Conservation (phyloP, 1,140 invertebrate species). For the Camponotus vicinus region DNA sequence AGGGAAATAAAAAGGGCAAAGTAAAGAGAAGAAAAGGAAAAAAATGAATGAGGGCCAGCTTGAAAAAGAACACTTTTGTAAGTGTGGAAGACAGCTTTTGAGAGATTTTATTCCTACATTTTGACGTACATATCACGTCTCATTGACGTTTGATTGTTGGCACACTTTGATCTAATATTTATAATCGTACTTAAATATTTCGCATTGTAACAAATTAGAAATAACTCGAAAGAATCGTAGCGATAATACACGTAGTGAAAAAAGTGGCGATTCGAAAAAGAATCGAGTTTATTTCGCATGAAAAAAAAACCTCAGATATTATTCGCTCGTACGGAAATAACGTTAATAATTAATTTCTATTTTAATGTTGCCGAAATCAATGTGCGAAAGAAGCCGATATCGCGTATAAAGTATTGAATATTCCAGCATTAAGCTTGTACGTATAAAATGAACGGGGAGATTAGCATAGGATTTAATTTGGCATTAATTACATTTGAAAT, state of each 20-base stretch:
- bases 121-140: not conserved
- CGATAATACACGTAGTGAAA: not conserved
- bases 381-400: conserved; percentile 26
- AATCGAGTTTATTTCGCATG: not conserved
- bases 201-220: not conserved
- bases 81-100: conserved; percentile 38
- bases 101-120: not conserved
- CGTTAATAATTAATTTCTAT: conserved; percentile 30
- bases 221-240: not conserved
- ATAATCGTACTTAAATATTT: not conserved
- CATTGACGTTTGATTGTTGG: not conserved
- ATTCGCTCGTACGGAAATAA: not conserved
- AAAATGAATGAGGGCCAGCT: conserved; percentile 7
- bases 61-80: conserved; percentile 27
- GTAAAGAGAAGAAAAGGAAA: conserved; percentile 11
- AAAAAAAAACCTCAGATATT: not conserved
- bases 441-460: conserved; percentile 33
- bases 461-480: conserved; percentile 55
- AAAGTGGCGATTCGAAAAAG: not conserved
- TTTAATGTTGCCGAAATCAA: conserved; percentile 13
- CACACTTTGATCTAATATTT: not conserved
- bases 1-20: not conserved
- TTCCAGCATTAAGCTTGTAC: conserved; percentile 15
- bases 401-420: conserved; percentile 37
- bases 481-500: conserved; percentile 59